phyloP scores from a whole-genome alignment of 2,113 vertebrate genomes.

The Macaca mulatta region DNA sequence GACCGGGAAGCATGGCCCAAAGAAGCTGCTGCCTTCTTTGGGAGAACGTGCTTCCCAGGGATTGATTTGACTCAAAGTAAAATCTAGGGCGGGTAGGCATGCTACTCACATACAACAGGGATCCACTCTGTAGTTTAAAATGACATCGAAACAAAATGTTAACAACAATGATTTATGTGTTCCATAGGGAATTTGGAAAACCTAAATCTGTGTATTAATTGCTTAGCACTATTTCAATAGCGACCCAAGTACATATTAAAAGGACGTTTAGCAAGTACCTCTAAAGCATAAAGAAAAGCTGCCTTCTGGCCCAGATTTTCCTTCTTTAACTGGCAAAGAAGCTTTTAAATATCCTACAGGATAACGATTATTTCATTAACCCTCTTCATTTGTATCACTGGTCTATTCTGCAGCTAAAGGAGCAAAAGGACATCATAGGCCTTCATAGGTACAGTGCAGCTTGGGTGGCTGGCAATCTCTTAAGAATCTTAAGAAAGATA shows the following conservation, averaged over 20 bases:
- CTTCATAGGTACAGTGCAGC: not conserved
- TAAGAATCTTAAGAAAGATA: not conserved
- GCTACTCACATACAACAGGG: conserved; percentile 92
- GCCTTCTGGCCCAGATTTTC: not conserved
- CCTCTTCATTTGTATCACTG: not conserved
- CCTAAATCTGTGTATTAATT: not conserved
- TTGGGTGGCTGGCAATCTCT: not conserved
- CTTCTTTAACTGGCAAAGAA: not conserved
- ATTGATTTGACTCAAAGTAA: not conserved
- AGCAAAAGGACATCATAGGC: not conserved
- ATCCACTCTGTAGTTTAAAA: conserved; percentile 86
- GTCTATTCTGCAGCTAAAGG: not conserved
- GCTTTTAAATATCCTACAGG: not conserved
- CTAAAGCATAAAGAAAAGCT: not conserved
- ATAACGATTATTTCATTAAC: not conserved
- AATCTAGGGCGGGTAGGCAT: conserved; percentile 70
- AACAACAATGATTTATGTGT: conserved; percentile 68
- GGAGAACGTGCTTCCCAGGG: conserved; percentile 50
- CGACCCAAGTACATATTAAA: not conserved
- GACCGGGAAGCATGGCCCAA: not conserved
- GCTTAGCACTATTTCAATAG: not conserved
- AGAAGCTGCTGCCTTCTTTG: conserved; percentile 47
- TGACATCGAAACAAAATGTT: conserved; percentile 80
- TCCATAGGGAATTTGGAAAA: not conserved
- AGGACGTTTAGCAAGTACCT: not conserved